A percentile compares a stretch with the other conserved stretches of the same genome.
These are phyloP conservation scores for Octopus sinensis DNA, from an alignment of 1,140 invertebrate species.

Conservation along the genomic window DNA sequence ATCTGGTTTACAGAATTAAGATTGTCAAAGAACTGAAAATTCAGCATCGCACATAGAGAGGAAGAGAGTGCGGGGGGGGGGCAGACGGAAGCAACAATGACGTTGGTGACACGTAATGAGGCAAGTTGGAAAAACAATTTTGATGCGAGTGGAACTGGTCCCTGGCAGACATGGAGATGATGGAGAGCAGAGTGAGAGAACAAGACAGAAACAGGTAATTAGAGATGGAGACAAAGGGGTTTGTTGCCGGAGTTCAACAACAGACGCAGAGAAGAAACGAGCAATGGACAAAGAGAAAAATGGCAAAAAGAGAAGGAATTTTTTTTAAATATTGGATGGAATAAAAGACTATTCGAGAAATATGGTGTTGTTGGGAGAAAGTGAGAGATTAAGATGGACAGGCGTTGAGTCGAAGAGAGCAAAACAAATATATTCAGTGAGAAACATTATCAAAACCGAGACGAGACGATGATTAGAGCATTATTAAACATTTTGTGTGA, in stretches of 20 bases:
- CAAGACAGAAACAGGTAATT: neutral
- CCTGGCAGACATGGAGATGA: neutral
- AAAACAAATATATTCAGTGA: too few relatives aligned
- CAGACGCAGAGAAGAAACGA: neutral
- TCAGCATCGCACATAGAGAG: neutral
- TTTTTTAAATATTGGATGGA: too few relatives aligned
- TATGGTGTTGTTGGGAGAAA: too few relatives aligned
- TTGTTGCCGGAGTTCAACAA: neutral
- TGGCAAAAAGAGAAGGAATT: neutral
- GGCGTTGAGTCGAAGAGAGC: too few relatives aligned
- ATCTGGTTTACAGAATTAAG: too few relatives aligned
- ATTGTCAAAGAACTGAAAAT: too few relatives aligned
- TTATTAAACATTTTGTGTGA: too few relatives aligned
- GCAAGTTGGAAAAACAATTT: neutral
- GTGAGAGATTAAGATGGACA: too few relatives aligned
- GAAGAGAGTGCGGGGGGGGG: slow-evolving; percentile 3
- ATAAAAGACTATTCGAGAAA: too few relatives aligned
- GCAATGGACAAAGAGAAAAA: neutral
- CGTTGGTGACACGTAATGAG: neutral
- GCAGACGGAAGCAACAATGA: neutral
- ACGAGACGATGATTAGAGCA: too few relatives aligned
- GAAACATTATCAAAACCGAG: too few relatives aligned
- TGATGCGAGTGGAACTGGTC: neutral
- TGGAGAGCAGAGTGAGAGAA: neutral
- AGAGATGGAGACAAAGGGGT: neutral